A percentile compares a stretch with the other conserved stretches of the same genome.
These are phyloP conservation scores for Falco punctatus DNA, from an alignment of 2,113 vertebrate genomes.

Conservation along the genomic window DNA sequence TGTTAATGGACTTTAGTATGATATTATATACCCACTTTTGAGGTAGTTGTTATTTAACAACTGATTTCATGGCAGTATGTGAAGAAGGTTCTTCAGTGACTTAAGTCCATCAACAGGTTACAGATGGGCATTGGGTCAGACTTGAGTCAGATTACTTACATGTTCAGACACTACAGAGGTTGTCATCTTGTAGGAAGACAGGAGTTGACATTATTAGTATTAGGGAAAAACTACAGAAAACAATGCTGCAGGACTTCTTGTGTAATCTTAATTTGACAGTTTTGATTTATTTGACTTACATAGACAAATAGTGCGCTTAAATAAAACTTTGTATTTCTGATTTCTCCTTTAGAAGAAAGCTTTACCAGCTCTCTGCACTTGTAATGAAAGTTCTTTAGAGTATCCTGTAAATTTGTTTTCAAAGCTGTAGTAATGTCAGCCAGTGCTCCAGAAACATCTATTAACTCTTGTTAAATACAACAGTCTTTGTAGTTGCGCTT, in stretches of 20 bases:
- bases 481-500: background rate
- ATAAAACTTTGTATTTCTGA: background rate
- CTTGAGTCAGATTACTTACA: background rate
- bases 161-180: background rate
- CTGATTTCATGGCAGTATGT: background rate
- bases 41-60: background rate
- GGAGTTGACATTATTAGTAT: background rate
- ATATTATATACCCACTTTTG: background rate
- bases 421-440: background rate
- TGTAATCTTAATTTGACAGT: background rate
- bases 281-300: background rate
- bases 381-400: background rate
- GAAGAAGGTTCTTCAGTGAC: background rate
- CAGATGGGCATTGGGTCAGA: background rate
- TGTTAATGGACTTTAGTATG: background rate
- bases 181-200: background rate
- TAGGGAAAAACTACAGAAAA: background rate
- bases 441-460: conserved; percentile 3
- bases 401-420: background rate
- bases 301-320: background rate
- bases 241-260: background rate
- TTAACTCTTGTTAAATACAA: background rate
- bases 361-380: background rate
- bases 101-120: background rate
- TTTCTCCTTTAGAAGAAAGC: background rate